Base-by-base conservation (phyloP, 2,113 vertebrate species). In the Tiliqua scincoides region DNA sequence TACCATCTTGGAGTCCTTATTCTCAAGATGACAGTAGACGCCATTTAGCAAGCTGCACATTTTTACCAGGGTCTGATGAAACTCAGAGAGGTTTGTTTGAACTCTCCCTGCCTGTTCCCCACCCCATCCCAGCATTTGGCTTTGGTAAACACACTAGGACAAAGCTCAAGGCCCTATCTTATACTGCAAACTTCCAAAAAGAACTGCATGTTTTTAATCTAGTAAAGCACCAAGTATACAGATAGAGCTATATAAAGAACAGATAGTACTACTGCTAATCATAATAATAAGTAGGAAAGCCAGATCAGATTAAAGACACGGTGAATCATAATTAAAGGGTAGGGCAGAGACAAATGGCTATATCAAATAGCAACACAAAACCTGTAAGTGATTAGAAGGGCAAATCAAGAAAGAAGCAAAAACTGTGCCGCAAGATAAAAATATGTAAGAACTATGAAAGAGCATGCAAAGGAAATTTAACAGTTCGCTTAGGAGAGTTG, bases 261-360 rank as follows among this genome's bases (percentile, higher is more conserved):
- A 32, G 35, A 48, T 54, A 57, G 37, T 52, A 37, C 23, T 72
- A 72, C 23, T 20, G 18, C 70, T 40, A 62, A 43, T 30, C 43
- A 37, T n/a, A 83, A 21, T 8, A 62, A 12, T 30, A 73, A 48
- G 14, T n/a, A 43, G 27, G 37, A 83, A 74, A 73, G 54, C 54
- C 89, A 88, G 61, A 89, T 87, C 85, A 87, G 59, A 83, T 20
- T 32, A 54, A 92, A 72, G n/a, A 86, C 52, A 73, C 0, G 7
- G 27, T 20, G 57, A 84, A 63, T 75, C 70, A 1, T 85, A 91
- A 91, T 88, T 91, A 90, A 89, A 62, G 65, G 0, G 8, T 86
- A 90, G 52, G 87, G 15, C 83, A 88, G 65, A 87, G 30, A 43
- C n/a, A 75, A 25, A 77, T 57, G 32, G n/a, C 18, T 86, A 1